A percentile compares a stretch with the other conserved stretches of the same genome.
Evolutionary conservation across 2,888 invertebrate species (phyloP).

Genomic region (Hirtodrosophila trivittata): DNA sequence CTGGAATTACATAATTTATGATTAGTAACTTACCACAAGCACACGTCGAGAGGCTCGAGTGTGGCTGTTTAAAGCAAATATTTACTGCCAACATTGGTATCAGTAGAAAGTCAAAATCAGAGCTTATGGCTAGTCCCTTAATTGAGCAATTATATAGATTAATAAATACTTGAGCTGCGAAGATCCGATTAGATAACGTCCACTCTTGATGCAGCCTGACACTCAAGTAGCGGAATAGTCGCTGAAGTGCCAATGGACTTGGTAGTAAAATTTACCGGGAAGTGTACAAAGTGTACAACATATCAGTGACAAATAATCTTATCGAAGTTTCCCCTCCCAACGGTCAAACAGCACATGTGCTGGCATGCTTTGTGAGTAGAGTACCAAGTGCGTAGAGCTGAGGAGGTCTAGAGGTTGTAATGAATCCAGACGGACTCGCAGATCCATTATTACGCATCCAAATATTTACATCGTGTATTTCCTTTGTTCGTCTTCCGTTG

Average conservation of each 20-base stretch:
- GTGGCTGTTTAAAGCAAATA: slow-evolving; percentile 17
- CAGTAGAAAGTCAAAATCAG: slow-evolving; percentile 51
- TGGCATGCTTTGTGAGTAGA: slow-evolving; percentile 25
- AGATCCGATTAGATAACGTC: slow-evolving; percentile 56
- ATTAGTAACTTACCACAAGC: slow-evolving; percentile 3
- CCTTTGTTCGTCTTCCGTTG: slow-evolving; percentile 46
- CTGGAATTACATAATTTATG: too few relatives aligned
- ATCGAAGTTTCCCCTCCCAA: slow-evolving; percentile 26
- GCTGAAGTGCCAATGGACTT: slow-evolving; percentile 41
- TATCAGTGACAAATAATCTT: slow-evolving; percentile 25
- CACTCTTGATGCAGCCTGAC: slow-evolving; percentile 7
- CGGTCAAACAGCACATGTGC: slow-evolving; percentile 24
- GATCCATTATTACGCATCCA: slow-evolving; percentile 29
- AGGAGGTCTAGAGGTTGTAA: too few relatives aligned
- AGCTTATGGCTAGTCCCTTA: slow-evolving; percentile 42
- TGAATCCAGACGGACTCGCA: slow-evolving; percentile 7
- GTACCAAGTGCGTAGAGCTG: slow-evolving; percentile 34
- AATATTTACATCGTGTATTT: slow-evolving; percentile 47
- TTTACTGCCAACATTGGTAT: slow-evolving; percentile 26
- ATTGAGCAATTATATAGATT: slow-evolving; percentile 65
- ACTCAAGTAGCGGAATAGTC: slow-evolving; percentile 6
- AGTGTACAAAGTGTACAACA: slow-evolving; percentile 5
- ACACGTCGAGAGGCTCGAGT: too few relatives aligned
- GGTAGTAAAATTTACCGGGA: slow-evolving; percentile 11
- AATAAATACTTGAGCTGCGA: slow-evolving; percentile 22